These are phyloP conservation scores for Drosophila anceps DNA, from an alignment of 2,888 invertebrate species.

Conservation along the genomic window DNA sequence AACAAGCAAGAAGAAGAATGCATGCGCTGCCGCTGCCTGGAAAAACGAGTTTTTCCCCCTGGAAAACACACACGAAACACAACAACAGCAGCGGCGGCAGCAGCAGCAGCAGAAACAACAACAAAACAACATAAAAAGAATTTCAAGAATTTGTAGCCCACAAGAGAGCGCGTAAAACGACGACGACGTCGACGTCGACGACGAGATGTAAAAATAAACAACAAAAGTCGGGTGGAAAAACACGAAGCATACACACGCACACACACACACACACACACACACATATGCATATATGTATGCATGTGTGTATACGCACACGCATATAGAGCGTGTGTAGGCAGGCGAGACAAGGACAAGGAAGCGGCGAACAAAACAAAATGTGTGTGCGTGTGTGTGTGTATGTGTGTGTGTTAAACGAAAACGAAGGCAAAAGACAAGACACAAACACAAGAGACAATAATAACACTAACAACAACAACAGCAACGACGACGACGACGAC, in stretches of 20 bases:
- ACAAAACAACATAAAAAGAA: constrained; percentile 58
- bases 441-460: constrained; percentile 59
- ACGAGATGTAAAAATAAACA: constrained; percentile 60
- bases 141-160: constrained; percentile 74
- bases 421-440: constrained; percentile 62
- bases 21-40: constrained; percentile 56
- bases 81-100: too few species aligned
- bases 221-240: constrained; percentile 59
- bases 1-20: constrained; percentile 74
- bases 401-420: constrained; percentile 48
- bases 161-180: constrained; percentile 58
- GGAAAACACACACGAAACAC: constrained; percentile 51
- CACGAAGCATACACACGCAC: constrained; percentile 39
- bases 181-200: constrained; percentile 35
- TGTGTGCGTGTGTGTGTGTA: constrained; percentile 24
- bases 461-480: constrained; percentile 44
- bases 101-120: too few species aligned
- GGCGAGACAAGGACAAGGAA: constrained; percentile 61
- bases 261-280: constrained; percentile 8
- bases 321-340: constrained; percentile 10
- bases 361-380: constrained; percentile 66
- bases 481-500: constrained; percentile 9
- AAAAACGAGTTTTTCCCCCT: constrained; percentile 80
- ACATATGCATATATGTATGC: constrained; percentile 13
- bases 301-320: constrained; percentile 10